These are phyloP conservation scores for Lobophora halterata DNA, from an alignment of 2,888 invertebrate genomes.

Conservation along the genomic window DNA sequence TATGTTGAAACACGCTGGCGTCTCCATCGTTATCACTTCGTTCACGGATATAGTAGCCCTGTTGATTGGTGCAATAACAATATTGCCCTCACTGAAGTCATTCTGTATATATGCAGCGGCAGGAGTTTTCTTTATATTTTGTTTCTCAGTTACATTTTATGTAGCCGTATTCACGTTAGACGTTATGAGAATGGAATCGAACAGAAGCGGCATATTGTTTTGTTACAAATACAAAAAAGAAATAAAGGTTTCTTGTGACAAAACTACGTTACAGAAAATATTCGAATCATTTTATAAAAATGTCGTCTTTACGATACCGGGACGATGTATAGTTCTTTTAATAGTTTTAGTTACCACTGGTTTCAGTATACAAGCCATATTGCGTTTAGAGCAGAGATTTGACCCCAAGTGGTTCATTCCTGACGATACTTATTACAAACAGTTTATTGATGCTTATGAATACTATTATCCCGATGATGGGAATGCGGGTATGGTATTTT, in stretches of 20 bases:
- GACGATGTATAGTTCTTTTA: constrained; percentile 83
- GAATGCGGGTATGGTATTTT: constrained; percentile 82
- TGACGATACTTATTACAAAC: constrained; percentile 83
- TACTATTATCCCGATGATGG: constrained; percentile 84
- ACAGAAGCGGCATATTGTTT: constrained; percentile 84
- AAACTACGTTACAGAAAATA: constrained; percentile 80
- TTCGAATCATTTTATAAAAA: constrained; percentile 83
- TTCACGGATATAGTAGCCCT: constrained; percentile 91
- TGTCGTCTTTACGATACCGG: constrained; percentile 83
- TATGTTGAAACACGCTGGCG: constrained; percentile 89
- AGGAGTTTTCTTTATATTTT: constrained; percentile 87
- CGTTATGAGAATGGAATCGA: constrained; percentile 81
- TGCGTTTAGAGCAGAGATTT: constrained; percentile 87
- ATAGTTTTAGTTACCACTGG: constrained; percentile 81
- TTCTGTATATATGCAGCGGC: constrained; percentile 91
- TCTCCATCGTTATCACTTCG: constrained; percentile 91
- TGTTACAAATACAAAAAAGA: constrained; percentile 83
- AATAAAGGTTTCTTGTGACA: constrained; percentile 74
- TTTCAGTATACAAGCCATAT: constrained; percentile 82
- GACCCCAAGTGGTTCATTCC: constrained; percentile 91
- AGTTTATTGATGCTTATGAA: constrained; percentile 79
- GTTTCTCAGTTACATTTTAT: constrained; percentile 90
- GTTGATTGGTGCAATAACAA: constrained; percentile 88
- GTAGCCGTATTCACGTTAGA: constrained; percentile 89
- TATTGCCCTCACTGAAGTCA: constrained; percentile 89